A percentile compares a stretch with the other conserved stretches of the same genome.
Evolutionary conservation across 2,113 vertebrate species (phyloP).

Genomic region (Nyctibius bracteatus): DNA sequence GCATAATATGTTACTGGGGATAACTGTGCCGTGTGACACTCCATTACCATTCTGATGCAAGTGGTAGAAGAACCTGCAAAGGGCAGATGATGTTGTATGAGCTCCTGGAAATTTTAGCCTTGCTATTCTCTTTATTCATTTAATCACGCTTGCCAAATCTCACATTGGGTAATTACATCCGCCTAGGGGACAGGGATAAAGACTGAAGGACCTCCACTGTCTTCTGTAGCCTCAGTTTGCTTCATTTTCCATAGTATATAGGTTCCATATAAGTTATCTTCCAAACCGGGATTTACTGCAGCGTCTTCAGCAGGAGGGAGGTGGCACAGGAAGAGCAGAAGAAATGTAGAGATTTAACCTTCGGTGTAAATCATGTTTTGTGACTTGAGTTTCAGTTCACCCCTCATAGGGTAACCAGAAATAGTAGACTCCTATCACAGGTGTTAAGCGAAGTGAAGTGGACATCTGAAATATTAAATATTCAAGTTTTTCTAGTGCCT

Average conservation of each 20-base stretch:
- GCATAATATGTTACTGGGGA: background rate
- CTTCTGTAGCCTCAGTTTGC: background rate
- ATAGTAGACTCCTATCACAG: background rate
- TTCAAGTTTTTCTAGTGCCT: background rate
- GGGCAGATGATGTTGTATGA: background rate
- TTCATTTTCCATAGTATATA: background rate
- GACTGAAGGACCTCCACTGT: background rate
- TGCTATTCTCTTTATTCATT: background rate
- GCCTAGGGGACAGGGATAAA: background rate
- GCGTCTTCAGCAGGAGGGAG: background rate
- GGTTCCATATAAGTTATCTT: no score
- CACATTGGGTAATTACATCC: background rate
- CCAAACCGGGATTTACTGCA: background rate
- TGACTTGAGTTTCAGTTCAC: background rate
- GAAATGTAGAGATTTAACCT: background rate
- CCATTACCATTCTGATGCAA: background rate
- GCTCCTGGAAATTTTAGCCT: background rate
- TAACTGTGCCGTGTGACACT: background rate
- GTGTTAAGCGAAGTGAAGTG: background rate
- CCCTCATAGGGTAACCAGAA: background rate
- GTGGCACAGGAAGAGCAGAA: background rate
- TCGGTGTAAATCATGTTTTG: background rate
- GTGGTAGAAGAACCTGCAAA: background rate
- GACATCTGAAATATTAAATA: background rate
- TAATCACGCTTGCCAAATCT: background rate